Evolutionary conservation across 2,888 invertebrate genomes (phyloP), one percentile per base, ranked within the genome.

Genomic region (Drosophila cyrtoloma): DNA sequence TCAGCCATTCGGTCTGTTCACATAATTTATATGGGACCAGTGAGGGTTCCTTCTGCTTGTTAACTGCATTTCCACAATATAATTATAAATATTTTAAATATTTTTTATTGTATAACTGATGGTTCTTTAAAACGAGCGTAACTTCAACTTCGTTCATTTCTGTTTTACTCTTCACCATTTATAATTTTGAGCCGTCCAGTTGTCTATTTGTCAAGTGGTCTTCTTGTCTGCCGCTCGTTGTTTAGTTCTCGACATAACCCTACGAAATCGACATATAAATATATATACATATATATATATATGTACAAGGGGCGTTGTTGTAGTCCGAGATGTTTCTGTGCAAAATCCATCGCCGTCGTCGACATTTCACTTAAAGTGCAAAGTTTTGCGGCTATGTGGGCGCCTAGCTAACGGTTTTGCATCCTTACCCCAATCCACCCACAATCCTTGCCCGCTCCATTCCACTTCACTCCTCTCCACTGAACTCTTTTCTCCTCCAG

Each of bases 381-480:
- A 85, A 85, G 81, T 88, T 88, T 75, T 87, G 85, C 68, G 80
- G 88, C 76, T 69, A 39, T 67, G 77, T 70, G 74, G 71, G 56
- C 62, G 75, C 56, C 66, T 67, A 57, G 55, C 33, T 33, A 59
- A 51, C 53, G 75, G 68, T 56, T 71, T 65, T 65, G 67, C 69
- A 69, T 62, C 57, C 44, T 67, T 55, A 0, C 42, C 58, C 26
- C 22, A 47, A 58, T 44, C 44, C 52, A 32, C 42, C 26, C 42
- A 19, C 9, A 35, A 35, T 35, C 35, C 35, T 35, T 16, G 35
- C 55, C 4, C 37, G 19, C 47, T 16, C 5, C 33, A 22, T 1
- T 2, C 33, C 12, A 16, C 33, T 1, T 26, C 58, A 19, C 37
- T 28, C 28, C 14, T 32, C 10, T 28, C 12, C 67, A 37, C 57